These are phyloP conservation scores for Xyliphius kryptos DNA, from an alignment of 2,113 vertebrate genomes.

Conservation along the genomic window DNA sequence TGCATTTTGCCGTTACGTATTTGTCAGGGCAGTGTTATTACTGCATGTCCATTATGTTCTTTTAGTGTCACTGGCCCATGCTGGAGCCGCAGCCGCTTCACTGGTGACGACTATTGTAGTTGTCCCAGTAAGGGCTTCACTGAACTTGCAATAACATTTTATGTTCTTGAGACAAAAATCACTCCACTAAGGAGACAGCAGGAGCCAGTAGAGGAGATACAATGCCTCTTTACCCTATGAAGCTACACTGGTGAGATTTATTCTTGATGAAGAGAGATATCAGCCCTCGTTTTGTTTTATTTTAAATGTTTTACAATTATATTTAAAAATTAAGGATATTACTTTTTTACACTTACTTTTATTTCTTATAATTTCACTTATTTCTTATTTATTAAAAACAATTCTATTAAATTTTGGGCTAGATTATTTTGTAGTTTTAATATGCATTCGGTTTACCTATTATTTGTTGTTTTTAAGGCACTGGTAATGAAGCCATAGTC, in stretches of 20 bases:
- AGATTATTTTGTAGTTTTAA: too few species aligned
- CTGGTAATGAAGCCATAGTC: constrained; percentile 18
- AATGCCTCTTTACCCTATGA: too few species aligned
- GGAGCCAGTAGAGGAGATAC: constrained; percentile 58
- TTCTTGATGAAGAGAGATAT: constrained; percentile 53
- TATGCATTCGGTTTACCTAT: constrained; percentile 29
- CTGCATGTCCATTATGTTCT: constrained; percentile 29
- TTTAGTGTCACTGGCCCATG: constrained; percentile 36
- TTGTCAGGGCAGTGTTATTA: constrained; percentile 17
- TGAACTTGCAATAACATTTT: constrained; percentile 58
- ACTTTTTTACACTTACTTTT: too few species aligned
- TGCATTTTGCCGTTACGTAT: constrained; percentile 1
- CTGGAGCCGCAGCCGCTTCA: constrained; percentile 40
- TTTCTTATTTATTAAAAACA: too few species aligned
- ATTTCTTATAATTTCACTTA: too few species aligned
- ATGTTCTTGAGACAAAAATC: constrained; percentile 64
- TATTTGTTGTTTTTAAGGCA: constrained; percentile 27
- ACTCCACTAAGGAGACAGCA: constrained; percentile 61
- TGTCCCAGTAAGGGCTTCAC: constrained; percentile 37
- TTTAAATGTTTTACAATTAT: too few species aligned
- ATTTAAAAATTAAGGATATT: too few species aligned
- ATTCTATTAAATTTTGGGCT: too few species aligned
- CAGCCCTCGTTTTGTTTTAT: too few species aligned
- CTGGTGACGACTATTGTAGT: constrained; percentile 37
- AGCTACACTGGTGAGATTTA: too few species aligned